A percentile compares a stretch with the other conserved stretches of the same genome.
Conservation (phyloP, 23 tunicate species). For the Ascidia mentula region DNA sequence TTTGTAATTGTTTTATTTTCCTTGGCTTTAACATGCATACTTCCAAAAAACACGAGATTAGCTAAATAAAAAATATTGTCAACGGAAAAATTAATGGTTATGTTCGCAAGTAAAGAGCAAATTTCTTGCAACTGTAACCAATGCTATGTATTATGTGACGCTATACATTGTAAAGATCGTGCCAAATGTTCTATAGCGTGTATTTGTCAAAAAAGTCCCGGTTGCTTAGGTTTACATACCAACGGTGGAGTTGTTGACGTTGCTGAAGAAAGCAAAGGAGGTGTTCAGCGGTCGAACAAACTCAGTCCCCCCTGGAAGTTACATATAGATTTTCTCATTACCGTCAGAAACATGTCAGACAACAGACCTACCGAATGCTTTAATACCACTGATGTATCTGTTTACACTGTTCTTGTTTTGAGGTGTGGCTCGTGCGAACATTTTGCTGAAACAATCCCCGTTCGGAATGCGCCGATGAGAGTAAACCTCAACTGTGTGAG, state of each 20-base stretch:
- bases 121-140: too few relatives aligned
- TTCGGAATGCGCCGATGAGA: not conserved
- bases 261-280: not conserved
- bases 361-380: not conserved
- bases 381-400: not conserved
- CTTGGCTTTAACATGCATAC: too few relatives aligned
- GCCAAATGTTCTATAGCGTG: too few relatives aligned
- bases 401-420: not conserved
- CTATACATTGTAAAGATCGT: too few relatives aligned
- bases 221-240: constrained; percentile 1
- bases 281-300: not conserved
- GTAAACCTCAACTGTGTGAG: not conserved
- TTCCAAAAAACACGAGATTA: too few relatives aligned
- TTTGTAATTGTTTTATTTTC: too few relatives aligned
- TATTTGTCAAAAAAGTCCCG: too few relatives aligned
- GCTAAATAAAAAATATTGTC: too few relatives aligned
- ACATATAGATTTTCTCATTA: not conserved
- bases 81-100: too few relatives aligned
- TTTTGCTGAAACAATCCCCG: not conserved
- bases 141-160: too few relatives aligned
- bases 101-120: too few relatives aligned
- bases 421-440: not conserved
- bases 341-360: not conserved
- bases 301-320: not conserved
- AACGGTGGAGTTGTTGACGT: not conserved